A percentile compares a stretch with the other conserved stretches of the same genome.
phyloP scores from a whole-genome alignment of 2,113 vertebrate genomes.

The Marmota flaviventris region DNA sequence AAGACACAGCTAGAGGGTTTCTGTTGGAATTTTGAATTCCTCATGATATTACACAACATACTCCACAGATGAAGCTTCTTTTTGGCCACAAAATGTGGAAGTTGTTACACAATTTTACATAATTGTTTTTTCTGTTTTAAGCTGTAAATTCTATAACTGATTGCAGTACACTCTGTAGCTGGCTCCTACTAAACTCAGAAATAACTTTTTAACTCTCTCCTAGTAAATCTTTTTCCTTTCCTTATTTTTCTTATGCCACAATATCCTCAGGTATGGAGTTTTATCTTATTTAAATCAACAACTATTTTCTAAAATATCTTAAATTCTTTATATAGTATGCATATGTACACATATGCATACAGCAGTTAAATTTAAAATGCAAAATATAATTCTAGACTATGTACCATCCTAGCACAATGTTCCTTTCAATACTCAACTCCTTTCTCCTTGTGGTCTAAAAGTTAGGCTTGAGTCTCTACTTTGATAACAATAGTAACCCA shows the following conservation, averaged over 20 bases:
- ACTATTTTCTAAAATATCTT: background rate
- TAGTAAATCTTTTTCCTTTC: slow-evolving; percentile 17
- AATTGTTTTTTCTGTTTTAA: background rate
- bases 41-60: background rate
- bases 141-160: slow-evolving; percentile 1
- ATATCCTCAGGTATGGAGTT: background rate
- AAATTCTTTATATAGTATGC: background rate
- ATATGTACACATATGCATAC: background rate
- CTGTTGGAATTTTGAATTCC: background rate
- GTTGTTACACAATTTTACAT: background rate
- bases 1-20: background rate
- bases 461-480: background rate
- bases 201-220: background rate
- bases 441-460: background rate
- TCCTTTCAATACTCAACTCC: background rate
- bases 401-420: background rate
- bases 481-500: background rate
- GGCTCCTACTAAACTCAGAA: background rate
- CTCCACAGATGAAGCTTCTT: background rate
- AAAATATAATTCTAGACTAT: background rate
- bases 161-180: background rate
- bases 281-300: background rate
- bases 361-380: slow-evolving; percentile 35
- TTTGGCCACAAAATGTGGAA: background rate
- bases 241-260: background rate